Evolutionary conservation across 2,888 invertebrate species (phyloP).

Genomic region (Clistopyga incitator): DNA sequence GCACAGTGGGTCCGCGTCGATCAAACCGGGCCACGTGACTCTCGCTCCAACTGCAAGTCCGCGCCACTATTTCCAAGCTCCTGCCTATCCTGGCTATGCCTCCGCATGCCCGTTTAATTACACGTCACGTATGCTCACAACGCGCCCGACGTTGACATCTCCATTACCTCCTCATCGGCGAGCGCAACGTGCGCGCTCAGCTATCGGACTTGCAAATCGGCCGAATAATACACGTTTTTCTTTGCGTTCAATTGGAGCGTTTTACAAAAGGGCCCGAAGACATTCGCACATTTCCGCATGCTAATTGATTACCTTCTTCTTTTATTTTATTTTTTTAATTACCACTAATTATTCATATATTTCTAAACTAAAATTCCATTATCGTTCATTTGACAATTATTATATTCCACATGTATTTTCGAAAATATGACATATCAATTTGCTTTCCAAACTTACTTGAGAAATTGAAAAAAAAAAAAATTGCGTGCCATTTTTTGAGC

Average conservation of each 20-base stretch:
- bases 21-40: slow-evolving; percentile 79
- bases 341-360: no score
- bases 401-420: no score
- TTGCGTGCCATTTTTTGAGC: no score
- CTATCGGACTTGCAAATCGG: slow-evolving; percentile 1
- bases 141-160: slow-evolving; percentile 69
- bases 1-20: slow-evolving; percentile 68
- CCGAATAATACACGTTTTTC: neutral
- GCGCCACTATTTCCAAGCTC: slow-evolving; percentile 3
- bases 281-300: no score
- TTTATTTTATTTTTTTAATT: no score
- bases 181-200: neutral
- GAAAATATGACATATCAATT: no score
- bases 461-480: no score
- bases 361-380: no score
- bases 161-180: slow-evolving; percentile 68
- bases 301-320: no score
- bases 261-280: neutral
- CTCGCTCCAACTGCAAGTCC: slow-evolving; percentile 31
- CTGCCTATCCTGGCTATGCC: slow-evolving; percentile 45
- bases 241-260: neutral
- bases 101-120: slow-evolving; percentile 81
- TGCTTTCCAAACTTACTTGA: no score
- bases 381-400: no score
- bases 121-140: slow-evolving; percentile 76